Conservation (phyloP, 2,888 invertebrate genomes). For the Netelia melanura region DNA sequence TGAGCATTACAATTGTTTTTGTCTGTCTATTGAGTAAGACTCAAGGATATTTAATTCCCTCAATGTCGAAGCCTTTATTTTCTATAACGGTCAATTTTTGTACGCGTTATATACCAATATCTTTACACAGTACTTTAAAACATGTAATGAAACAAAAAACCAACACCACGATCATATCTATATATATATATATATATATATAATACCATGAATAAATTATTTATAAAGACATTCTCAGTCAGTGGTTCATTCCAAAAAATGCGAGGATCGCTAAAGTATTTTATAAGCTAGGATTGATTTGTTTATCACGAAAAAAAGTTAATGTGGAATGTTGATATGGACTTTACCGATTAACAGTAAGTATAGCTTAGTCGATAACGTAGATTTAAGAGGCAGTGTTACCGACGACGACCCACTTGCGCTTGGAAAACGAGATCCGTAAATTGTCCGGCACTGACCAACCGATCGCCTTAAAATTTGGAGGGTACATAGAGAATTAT, state of each 20-base stretch:
- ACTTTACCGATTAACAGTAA: no score
- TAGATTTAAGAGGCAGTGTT: no score
- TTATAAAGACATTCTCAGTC: slow-evolving; percentile 70
- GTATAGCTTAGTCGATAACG: no score
- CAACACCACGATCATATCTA: slow-evolving; percentile 68
- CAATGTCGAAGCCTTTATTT: slow-evolving; percentile 50
- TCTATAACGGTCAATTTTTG: slow-evolving; percentile 71
- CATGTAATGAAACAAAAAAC: slow-evolving; percentile 28
- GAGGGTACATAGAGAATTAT: no score
- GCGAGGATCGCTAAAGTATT: not conserved
- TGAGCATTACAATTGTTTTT: slow-evolving; percentile 45
- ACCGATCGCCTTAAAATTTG: no score
- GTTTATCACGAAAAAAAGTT: no score
- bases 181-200: slow-evolving; percentile 65
- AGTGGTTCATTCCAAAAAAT: not conserved
- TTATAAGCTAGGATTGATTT: no score
- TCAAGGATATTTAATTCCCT: slow-evolving; percentile 54
- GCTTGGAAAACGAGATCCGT: no score
- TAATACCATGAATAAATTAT: slow-evolving; percentile 77
- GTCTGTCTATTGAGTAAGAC: slow-evolving; percentile 43
- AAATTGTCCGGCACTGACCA: no score
- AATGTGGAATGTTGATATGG: no score
- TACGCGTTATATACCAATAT: slow-evolving; percentile 77
- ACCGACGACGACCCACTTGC: no score
- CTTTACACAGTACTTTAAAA: slow-evolving; percentile 75